phyloP scores from a whole-genome alignment of 2,113 vertebrate genomes.

The Ciconia maguari region DNA sequence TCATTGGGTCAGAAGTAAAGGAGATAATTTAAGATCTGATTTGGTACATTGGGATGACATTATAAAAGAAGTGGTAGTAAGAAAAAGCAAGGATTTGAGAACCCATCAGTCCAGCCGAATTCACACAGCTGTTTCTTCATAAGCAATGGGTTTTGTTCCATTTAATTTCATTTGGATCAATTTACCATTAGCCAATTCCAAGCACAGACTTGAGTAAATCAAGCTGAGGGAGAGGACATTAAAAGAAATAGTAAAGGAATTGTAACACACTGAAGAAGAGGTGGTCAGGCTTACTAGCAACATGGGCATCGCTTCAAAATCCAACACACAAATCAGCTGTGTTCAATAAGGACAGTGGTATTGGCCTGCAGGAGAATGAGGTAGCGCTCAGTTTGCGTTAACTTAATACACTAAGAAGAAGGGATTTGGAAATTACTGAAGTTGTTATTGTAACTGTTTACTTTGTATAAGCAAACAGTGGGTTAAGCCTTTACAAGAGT shows the following conservation, averaged over 20 bases:
- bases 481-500: background rate
- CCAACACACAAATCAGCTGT: accelerated
- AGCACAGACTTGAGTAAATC: background rate
- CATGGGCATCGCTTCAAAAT: background rate
- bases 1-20: background rate
- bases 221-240: background rate
- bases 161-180: slow-evolving; percentile 12
- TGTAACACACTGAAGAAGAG: background rate
- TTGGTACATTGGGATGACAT: background rate
- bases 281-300: background rate
- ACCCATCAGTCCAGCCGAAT: background rate
- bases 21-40: background rate
- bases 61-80: background rate
- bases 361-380: background rate
- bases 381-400: background rate
- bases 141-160: background rate
- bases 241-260: background rate
- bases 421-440: slow-evolving; percentile 12
- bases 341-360: background rate
- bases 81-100: background rate
- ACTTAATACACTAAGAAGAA: background rate
- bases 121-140: background rate
- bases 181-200: background rate
- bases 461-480: background rate
- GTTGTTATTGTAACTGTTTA: background rate